Base-by-base conservation (phyloP, 2,888 invertebrate genomes). In the Meta bourneti region DNA sequence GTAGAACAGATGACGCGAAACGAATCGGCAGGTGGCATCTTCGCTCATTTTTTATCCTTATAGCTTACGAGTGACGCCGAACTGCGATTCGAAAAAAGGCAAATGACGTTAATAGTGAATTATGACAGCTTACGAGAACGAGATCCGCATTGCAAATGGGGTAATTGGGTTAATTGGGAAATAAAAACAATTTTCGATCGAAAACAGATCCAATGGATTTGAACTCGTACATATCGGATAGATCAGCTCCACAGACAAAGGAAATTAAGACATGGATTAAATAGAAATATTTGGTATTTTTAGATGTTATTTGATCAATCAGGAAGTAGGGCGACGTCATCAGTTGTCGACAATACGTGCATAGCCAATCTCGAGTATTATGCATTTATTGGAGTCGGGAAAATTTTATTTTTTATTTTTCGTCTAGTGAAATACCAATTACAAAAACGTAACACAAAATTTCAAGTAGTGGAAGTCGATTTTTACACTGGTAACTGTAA, bases 71-170 rank as follows among this genome's bases (percentile, higher is more conserved):
- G 61, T 79, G 79, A 79, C 79, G 79, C 79, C 61, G 52, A 49
- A n/a, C 51, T 51, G 19, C 77, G 77, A 77, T 77, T 77, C 61
- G 5, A 61, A 9, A 34, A 34, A n/a, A 48, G 20, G 34, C 34
- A 34, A 34, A 79, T 79, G 79, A 79, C 79, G 79, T 61, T 61
- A 20, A 34, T 54, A 61, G 79, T 34, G 34, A 19, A 19, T 77
- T 77, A 34, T 79, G 61, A 79, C 34, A 13, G 72, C 49, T 77
- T 77, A 77, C 19, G 19, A 75, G 52, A 78, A 78, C 78, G 54
- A 51, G 52, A 78, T 78, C 51, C 20, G 19, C 34, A 75, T 75
- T 75, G 7, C 7, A 52, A 51, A 9, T 5, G n/a, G 19, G 52
- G 54, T 52, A 78, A 78, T 52, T 52, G 9, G 52, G 51, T 78